These are phyloP conservation scores for Acanthococcus lagerstroemiae DNA, from an alignment of 2,888 invertebrate genomes.

Conservation along the genomic window DNA sequence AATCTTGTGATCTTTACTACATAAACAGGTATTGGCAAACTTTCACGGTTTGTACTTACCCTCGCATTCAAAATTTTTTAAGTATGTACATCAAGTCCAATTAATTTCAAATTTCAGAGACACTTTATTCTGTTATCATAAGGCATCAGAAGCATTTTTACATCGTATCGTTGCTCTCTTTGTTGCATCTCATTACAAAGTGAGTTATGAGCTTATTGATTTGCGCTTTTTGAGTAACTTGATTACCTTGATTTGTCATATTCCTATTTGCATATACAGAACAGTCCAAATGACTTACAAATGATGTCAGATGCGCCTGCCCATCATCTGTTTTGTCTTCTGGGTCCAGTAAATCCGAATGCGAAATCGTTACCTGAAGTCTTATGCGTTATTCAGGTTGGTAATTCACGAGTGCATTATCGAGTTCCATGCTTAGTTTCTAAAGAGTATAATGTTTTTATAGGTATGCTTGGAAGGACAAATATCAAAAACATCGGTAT, in stretches of 20 bases:
- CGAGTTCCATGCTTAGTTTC: not conserved
- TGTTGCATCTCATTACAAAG: slow-evolving; percentile 97
- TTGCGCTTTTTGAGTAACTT: not conserved
- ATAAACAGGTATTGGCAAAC: slow-evolving; percentile 49
- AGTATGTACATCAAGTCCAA: too few species aligned
- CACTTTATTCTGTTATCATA: slow-evolving; percentile 92
- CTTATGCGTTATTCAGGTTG: slow-evolving; percentile 77
- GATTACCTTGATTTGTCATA: not conserved
- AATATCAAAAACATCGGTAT: slow-evolving; percentile 55
- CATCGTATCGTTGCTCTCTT: slow-evolving; percentile 86
- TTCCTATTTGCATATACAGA: slow-evolving; percentile 47
- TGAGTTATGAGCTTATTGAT: slow-evolving; percentile 38
- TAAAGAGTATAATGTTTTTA: not conserved
- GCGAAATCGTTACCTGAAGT: slow-evolving; percentile 72
- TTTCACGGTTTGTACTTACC: not conserved
- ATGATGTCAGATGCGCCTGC: slow-evolving; percentile 98
- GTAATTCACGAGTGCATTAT: slow-evolving; percentile 10
- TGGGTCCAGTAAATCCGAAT: slow-evolving; percentile 71
- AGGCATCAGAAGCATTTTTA: slow-evolving; percentile 82
- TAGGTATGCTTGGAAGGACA: slow-evolving; percentile 57
- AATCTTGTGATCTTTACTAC: slow-evolving; percentile 77
- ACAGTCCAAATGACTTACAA: slow-evolving; percentile 96
- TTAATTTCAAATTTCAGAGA: slow-evolving; percentile 51
- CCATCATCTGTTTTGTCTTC: slow-evolving; percentile 89
- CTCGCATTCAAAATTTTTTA: not conserved